A percentile compares a stretch with the other conserved stretches of the same genome.
Evolutionary conservation across 2,113 vertebrate genomes (phyloP).

Genomic region (Rattus rattus): DNA sequence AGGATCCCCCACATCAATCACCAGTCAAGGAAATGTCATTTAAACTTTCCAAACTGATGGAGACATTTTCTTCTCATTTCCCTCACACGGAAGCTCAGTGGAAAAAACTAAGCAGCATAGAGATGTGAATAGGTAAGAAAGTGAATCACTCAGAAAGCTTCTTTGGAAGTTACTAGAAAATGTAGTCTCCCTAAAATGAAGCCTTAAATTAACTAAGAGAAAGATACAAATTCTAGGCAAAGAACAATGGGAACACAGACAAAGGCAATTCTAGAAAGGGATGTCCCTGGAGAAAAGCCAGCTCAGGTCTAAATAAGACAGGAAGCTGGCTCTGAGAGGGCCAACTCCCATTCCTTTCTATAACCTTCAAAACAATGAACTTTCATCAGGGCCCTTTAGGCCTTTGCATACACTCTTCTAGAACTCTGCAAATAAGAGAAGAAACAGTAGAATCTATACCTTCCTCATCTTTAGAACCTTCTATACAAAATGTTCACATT

Average conservation of each 20-base stretch:
- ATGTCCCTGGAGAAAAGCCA: not conserved
- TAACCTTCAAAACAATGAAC: not conserved
- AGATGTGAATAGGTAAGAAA: not conserved
- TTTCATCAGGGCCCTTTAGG: not conserved
- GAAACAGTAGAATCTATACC: not conserved
- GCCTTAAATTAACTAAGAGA: not conserved
- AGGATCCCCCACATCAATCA: not conserved
- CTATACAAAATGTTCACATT: not conserved
- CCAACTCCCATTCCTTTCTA: not conserved
- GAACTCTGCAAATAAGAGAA: not conserved
- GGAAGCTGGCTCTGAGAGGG: not conserved
- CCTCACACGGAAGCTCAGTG: not conserved
- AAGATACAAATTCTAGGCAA: not conserved
- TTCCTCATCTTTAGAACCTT: not conserved
- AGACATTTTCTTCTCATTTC: not conserved
- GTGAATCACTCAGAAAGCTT: not conserved
- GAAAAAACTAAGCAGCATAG: not conserved
- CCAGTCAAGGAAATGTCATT: not conserved
- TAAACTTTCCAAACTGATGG: not conserved
- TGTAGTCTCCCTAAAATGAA: not conserved
- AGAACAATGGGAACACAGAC: not conserved
- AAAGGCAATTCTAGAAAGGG: constrained; percentile 37
- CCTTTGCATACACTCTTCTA: not conserved
- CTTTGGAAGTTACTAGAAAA: constrained; percentile 25
- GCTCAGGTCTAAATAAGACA: not conserved